phyloP scores from a whole-genome alignment of 2,113 vertebrate genomes.

The Pedionomus torquatus region DNA sequence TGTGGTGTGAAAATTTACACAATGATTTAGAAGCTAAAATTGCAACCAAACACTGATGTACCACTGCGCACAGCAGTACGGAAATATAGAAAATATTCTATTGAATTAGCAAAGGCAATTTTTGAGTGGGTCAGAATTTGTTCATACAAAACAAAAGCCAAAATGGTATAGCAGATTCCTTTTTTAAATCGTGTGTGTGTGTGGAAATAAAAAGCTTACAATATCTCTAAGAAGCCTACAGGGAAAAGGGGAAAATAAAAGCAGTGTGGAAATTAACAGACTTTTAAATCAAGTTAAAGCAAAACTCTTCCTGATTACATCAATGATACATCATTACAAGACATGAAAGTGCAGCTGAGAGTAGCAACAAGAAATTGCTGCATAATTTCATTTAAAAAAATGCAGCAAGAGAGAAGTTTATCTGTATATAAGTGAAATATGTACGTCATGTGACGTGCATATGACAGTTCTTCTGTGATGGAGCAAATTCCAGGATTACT shows the following conservation, averaged over 20 bases:
- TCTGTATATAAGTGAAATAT: neutral
- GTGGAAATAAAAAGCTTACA: neutral
- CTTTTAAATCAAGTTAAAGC: neutral
- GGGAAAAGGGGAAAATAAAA: neutral
- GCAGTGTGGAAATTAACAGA: neutral
- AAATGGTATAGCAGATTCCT: neutral
- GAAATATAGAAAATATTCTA: neutral
- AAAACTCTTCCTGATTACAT: neutral
- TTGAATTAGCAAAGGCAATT: neutral
- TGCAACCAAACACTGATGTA: neutral
- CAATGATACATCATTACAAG: neutral
- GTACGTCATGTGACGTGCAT: neutral
- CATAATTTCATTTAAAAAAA: neutral
- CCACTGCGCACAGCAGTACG: fast-evolving
- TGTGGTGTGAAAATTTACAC: neutral
- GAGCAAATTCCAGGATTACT: neutral
- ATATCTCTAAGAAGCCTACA: neutral
- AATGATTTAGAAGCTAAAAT: neutral
- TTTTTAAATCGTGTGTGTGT: neutral
- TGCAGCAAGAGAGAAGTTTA: neutral
- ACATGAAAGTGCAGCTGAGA: neutral
- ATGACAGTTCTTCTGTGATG: neutral
- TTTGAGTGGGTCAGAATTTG: neutral
- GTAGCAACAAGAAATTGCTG: neutral
- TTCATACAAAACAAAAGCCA: neutral